phyloP scores from a whole-genome alignment of 2,888 invertebrate species.

The Salticus scenicus region DNA sequence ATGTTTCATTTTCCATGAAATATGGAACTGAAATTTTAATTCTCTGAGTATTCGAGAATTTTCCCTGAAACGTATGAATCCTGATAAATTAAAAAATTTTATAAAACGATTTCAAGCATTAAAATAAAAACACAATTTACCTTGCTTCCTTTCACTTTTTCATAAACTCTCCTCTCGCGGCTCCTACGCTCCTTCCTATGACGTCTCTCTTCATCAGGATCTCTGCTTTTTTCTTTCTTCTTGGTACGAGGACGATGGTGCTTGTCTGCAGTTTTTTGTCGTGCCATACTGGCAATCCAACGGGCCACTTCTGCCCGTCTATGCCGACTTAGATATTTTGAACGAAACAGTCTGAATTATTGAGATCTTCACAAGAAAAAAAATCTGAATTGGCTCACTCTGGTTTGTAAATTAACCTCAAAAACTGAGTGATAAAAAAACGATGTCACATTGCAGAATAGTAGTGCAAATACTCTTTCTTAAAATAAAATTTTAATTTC shows the following conservation, averaged over 20 bases:
- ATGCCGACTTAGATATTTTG: constrained; percentile 26
- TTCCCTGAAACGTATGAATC: no score
- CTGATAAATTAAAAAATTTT: not conserved
- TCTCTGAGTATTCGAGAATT: no score
- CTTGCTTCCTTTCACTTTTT: constrained; percentile 32
- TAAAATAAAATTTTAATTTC: no score
- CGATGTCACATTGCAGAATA: no score
- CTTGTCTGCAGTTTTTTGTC: constrained; percentile 24
- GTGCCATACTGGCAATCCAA: constrained; percentile 44
- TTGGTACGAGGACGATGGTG: not conserved
- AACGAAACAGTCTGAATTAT: constrained; percentile 35
- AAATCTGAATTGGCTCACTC: no score
- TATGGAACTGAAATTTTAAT: no score
- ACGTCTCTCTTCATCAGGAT: constrained; percentile 25
- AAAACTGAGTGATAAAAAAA: no score
- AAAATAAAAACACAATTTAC: not conserved
- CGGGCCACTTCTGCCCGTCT: constrained; percentile 48
- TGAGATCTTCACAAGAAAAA: no score
- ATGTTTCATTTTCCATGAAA: no score
- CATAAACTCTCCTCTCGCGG: constrained; percentile 33
- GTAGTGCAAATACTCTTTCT: no score
- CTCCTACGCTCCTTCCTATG: constrained; percentile 26
- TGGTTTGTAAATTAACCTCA: no score
- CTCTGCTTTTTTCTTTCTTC: constrained; percentile 27
- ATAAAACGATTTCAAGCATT: not conserved